Evolutionary conservation across 2,797 vertebrate species (phyloP).

Genomic region (Sparidentex hasta): DNA sequence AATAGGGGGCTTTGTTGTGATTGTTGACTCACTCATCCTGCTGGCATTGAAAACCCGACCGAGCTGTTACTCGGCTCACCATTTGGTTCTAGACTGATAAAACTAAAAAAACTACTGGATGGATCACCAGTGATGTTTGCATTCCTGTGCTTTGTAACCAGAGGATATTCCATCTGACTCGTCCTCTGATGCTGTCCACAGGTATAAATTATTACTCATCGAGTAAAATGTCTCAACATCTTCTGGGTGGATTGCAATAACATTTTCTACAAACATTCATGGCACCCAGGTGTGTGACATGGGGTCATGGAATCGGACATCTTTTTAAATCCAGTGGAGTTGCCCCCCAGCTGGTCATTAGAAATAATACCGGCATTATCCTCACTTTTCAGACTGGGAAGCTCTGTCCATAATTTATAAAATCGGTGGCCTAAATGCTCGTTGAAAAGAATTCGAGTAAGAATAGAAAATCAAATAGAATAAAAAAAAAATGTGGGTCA

Average conservation of each 20-base stretch:
- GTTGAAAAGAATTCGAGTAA: conserved; percentile 20
- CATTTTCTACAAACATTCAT: not conserved
- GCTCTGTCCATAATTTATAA: too few species aligned
- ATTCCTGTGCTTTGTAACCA: not conserved
- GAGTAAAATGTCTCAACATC: not conserved
- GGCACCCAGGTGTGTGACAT: too few species aligned
- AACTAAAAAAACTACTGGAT: too few species aligned
- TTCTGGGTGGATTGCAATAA: not conserved
- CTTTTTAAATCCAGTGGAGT: too few species aligned
- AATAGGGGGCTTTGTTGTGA: not conserved
- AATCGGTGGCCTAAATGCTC: too few species aligned
- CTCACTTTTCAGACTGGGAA: too few species aligned
- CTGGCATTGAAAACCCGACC: not conserved
- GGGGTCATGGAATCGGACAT: too few species aligned
- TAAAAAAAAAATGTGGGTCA: conserved; percentile 18
- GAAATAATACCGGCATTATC: too few species aligned
- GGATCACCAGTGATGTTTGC: too few species aligned
- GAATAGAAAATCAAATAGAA: conserved; percentile 12
- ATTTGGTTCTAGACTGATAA: too few species aligned
- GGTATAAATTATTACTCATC: not conserved
- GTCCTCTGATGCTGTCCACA: not conserved
- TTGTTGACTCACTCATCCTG: conserved; percentile 10
- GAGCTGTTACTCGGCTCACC: not conserved
- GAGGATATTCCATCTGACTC: not conserved
- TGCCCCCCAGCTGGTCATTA: too few species aligned